Evolutionary conservation across 2,113 vertebrate genomes (phyloP).

Genomic region (Trochalopteron elliotii): DNA sequence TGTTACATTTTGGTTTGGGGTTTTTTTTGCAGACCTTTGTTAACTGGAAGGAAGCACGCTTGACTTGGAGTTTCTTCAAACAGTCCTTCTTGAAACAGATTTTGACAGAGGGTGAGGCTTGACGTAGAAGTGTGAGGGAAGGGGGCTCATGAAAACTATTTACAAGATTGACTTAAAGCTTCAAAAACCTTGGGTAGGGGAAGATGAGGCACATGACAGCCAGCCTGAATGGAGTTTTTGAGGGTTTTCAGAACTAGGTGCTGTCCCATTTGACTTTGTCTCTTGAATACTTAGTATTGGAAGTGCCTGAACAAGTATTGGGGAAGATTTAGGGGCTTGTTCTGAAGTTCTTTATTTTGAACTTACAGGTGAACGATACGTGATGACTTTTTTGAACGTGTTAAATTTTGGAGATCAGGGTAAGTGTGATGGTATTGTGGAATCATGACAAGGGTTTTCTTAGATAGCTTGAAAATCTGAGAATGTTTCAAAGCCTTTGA

Average conservation of each 20-base stretch:
- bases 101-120: slow-evolving; percentile 88
- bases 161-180: background rate
- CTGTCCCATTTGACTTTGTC: background rate
- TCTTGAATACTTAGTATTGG: background rate
- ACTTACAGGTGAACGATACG: slow-evolving; percentile 88
- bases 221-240: background rate
- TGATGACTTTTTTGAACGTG: slow-evolving; percentile 97
- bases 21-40: slow-evolving; percentile 77
- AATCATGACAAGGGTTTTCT: background rate
- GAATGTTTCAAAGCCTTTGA: background rate
- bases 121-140: rapidly evolving
- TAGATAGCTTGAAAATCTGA: background rate
- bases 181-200: background rate
- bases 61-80: slow-evolving; percentile 98
- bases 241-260: background rate
- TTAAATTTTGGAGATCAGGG: slow-evolving; percentile 97
- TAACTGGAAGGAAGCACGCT: slow-evolving; percentile 84
- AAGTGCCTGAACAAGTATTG: background rate
- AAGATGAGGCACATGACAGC: background rate
- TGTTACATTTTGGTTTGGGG: background rate
- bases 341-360: slow-evolving; percentile 29
- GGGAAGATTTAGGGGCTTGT: background rate
- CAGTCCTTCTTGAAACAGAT: slow-evolving; percentile 98
- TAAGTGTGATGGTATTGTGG: slow-evolving; percentile 54
- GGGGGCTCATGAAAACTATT: background rate